Base-by-base conservation (phyloP, 2,888 invertebrate species). In the Agrenia bidenticulata region DNA sequence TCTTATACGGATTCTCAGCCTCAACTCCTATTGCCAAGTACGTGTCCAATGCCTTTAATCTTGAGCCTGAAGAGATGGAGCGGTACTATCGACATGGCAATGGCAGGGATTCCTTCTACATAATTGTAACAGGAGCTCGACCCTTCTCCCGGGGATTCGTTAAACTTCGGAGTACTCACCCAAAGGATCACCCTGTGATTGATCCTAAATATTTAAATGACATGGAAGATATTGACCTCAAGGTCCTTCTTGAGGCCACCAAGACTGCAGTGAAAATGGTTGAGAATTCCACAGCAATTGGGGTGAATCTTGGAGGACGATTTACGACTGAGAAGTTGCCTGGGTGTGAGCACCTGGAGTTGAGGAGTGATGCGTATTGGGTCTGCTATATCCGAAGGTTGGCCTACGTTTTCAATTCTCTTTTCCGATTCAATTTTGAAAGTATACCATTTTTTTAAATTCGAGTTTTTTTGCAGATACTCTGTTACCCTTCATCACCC, bases 261-360 rank as follows among this genome's bases (percentile, higher is more conserved):
- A 58, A 49, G 27, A 27, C 19, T 4, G 21, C 58, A 2, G 45
- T 58, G 2, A 4, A 4, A 7, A 23, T 58, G 45, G 26, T 24
- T n/a, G 58, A 58, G 23, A 45, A 58, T 49, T 26, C 58, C 15
- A 58, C 45, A 9, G 23, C 58, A 2, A 24, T 58, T n/a, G 58
- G 64, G 23, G 39, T 51, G 39, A 13, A 61, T 5, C 51, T 69
- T 1, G 69, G 67, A n/a, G 57, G 49, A 1, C 49, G 53, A 13
- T 72, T 69, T 39, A 72, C 72, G 0, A 15, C 19, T 15, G 63
- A 61, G 1, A 61, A 54, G 17, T 42, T 72, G 15, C 72, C 72
- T 1, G 72, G 67, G 1, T 72, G 72, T 45, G 57, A 69, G 15
- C 49, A 67, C n/a, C 17, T 45, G 11, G 63, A 56, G 13, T 32